Conservation (phyloP, 2,113 vertebrate genomes). For the Sinocyclocheilus grahami region DNA sequence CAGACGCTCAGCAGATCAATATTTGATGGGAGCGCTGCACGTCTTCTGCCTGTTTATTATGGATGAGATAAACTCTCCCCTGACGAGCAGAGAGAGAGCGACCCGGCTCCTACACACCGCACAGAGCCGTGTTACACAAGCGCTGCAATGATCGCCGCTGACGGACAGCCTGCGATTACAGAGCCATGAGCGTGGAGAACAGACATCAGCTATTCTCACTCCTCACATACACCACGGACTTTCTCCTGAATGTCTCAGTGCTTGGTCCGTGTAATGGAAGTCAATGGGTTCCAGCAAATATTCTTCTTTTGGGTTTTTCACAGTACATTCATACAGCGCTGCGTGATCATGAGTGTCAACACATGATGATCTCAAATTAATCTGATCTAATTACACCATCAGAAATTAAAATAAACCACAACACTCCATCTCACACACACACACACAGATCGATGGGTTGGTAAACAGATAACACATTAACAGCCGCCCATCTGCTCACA, state of each 20-base stretch:
- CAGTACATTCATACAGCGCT: not conserved
- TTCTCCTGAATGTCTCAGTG: not conserved
- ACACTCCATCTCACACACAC: constrained; percentile 31
- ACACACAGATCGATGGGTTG: constrained; percentile 16
- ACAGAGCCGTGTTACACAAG: not conserved
- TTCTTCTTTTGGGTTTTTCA: not conserved
- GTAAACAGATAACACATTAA: not conserved
- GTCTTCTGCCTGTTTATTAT: constrained; percentile 60
- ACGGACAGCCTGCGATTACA: not conserved
- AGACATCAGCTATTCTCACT: too few species aligned
- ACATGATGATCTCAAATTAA: not conserved
- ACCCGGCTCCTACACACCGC: not conserved
- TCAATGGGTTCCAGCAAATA: not conserved
- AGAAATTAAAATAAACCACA: constrained; percentile 13
- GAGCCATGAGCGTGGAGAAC: too few species aligned
- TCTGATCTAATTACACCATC: constrained; percentile 16
- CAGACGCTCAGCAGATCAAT: constrained; percentile 59
- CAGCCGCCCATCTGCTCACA: not conserved
- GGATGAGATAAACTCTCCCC: constrained; percentile 67
- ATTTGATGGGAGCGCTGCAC: constrained; percentile 53
- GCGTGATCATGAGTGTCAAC: constrained; percentile 16
- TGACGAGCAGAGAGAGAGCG: not conserved
- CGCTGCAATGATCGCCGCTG: not conserved
- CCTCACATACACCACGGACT: not conserved
- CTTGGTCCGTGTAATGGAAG: too few species aligned